These are phyloP conservation scores for Stenchaetothrips biformis DNA, from an alignment of 2,888 invertebrate genomes.

Conservation along the genomic window DNA sequence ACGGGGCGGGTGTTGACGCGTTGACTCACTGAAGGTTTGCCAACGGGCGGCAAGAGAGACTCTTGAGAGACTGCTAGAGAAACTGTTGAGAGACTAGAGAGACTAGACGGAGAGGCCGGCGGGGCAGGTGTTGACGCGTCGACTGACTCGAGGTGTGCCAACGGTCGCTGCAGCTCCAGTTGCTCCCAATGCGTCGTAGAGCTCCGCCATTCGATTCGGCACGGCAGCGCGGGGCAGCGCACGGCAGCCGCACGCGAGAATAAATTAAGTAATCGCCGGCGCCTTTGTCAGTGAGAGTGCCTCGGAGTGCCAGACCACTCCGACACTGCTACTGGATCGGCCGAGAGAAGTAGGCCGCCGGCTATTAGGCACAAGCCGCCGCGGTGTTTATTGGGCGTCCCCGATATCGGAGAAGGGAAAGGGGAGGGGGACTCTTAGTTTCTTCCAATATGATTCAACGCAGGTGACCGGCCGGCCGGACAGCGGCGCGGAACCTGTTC, in stretches of 20 bases:
- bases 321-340: neutral
- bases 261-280: neutral
- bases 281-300: neutral
- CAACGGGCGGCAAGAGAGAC: too few relatives aligned
- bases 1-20: too few relatives aligned
- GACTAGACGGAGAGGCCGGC: too few relatives aligned
- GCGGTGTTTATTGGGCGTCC: neutral
- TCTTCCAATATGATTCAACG: constrained; percentile 16
- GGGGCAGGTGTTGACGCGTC: too few relatives aligned
- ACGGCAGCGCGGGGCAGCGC: neutral
- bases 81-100: too few relatives aligned
- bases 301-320: too few relatives aligned
- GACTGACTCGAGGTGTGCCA: too few relatives aligned
- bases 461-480: neutral
- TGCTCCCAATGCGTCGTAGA: too few relatives aligned
- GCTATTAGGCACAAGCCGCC: neutral
- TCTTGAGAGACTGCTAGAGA: too few relatives aligned
- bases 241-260: neutral
- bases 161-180: too few relatives aligned
- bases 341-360: neutral
- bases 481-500: neutral
- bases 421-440: neutral
- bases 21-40: too few relatives aligned
- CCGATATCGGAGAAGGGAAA: neutral
- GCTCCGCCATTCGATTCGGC: too few relatives aligned